phyloP scores from a whole-genome alignment of 2,888 invertebrate genomes.

The Sminthurinus aureus region DNA sequence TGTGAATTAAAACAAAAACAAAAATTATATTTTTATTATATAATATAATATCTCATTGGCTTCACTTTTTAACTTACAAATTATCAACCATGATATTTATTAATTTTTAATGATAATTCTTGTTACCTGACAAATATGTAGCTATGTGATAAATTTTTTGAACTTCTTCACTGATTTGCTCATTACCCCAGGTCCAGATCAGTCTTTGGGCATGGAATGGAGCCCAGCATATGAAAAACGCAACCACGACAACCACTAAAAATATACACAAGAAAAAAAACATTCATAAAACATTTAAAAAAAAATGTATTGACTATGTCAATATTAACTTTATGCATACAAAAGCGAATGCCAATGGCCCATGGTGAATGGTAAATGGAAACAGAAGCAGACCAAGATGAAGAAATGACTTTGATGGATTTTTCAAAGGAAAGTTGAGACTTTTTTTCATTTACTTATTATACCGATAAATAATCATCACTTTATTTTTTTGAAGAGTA shows the following conservation, averaged over 20 bases:
- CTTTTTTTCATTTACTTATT: too few species aligned
- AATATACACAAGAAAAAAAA: background rate
- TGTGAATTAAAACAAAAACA: conserved; percentile 61
- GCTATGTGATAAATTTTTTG: conserved; percentile 80
- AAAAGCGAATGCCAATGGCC: too few species aligned
- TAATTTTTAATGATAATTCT: too few species aligned
- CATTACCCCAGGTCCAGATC: conserved; percentile 73
- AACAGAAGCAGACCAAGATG: too few species aligned
- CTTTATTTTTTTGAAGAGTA: too few species aligned
- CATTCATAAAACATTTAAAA: background rate
- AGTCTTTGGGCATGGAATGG: conserved; percentile 93
- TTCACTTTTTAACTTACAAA: background rate
- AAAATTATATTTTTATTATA: background rate
- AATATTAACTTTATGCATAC: too few species aligned
- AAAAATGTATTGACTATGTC: too few species aligned
- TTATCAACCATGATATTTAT: background rate
- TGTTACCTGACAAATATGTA: conserved; percentile 79
- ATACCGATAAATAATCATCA: too few species aligned
- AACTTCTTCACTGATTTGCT: conserved; percentile 61
- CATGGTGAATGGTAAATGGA: too few species aligned
- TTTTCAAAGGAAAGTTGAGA: too few species aligned
- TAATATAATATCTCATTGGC: background rate
- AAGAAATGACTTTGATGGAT: too few species aligned
- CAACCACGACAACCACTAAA: conserved; percentile 68
- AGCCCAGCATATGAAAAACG: conserved; percentile 91